These are phyloP conservation scores for Eulithis testata DNA, from an alignment of 2,888 invertebrate species.

Conservation along the genomic window DNA sequence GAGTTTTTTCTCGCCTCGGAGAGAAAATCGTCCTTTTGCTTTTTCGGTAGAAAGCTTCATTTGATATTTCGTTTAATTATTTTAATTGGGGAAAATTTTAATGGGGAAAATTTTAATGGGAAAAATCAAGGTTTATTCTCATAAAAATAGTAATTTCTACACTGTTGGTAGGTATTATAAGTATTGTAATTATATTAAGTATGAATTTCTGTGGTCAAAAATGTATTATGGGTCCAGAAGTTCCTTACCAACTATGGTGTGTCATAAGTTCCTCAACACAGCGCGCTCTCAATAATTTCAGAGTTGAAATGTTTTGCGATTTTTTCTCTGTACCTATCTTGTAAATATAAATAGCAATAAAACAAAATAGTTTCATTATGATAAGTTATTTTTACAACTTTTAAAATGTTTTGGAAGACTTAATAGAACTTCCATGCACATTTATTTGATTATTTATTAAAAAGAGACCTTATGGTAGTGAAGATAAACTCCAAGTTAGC, in stretches of 20 bases:
- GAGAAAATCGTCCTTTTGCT: slow-evolving; percentile 36
- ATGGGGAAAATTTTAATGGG: slow-evolving; percentile 21
- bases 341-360: not conserved
- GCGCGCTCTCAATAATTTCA: no score
- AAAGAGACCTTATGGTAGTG: slow-evolving; percentile 21
- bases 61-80: slow-evolving; percentile 32
- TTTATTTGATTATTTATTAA: slow-evolving; percentile 16
- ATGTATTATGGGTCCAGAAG: not conserved
- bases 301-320: no score
- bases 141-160: not conserved
- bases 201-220: no score
- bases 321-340: no score
- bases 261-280: slow-evolving; percentile 8
- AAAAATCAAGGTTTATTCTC: not conserved
- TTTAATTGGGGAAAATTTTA: slow-evolving; percentile 29
- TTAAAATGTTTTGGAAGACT: slow-evolving; percentile 20
- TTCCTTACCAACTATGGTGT: not conserved
- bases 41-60: slow-evolving; percentile 36
- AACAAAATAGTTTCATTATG: not conserved
- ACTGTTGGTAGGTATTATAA: no score
- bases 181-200: no score
- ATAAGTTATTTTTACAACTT: slow-evolving; percentile 23
- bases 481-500: slow-evolving; percentile 28
- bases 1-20: slow-evolving; percentile 32
- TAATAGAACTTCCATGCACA: slow-evolving; percentile 14